Conservation (phyloP, 2,113 vertebrate genomes). For the Synchiropus splendidus region DNA sequence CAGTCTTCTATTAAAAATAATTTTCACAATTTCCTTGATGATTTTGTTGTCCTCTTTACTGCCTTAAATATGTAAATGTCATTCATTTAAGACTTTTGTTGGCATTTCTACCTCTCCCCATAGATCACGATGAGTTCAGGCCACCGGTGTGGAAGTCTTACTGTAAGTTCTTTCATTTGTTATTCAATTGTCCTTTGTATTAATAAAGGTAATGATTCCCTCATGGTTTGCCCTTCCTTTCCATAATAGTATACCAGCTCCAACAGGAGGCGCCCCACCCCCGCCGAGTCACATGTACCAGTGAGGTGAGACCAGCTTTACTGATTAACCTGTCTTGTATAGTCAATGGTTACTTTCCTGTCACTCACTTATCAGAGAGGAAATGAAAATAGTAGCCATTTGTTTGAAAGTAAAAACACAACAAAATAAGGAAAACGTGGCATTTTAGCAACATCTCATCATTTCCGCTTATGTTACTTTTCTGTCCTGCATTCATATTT, state of each 20-base stretch:
- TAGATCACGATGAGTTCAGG: slow-evolving; percentile 64
- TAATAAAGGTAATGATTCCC: neutral
- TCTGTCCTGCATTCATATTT: too few species aligned
- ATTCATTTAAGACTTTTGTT: too few species aligned
- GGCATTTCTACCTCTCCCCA: slow-evolving; percentile 12
- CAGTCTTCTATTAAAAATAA: too few species aligned
- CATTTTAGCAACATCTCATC: too few species aligned
- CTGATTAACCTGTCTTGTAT: neutral
- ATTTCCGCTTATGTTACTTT: too few species aligned
- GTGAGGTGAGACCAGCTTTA: slow-evolving; percentile 51
- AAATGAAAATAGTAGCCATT: too few species aligned
- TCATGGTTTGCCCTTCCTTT: slow-evolving; percentile 5
- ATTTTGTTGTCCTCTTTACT: too few species aligned
- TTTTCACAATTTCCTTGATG: too few species aligned
- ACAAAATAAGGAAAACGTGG: too few species aligned
- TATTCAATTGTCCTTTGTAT: neutral
- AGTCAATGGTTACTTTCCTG: neutral
- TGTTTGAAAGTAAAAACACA: too few species aligned
- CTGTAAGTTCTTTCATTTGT: slow-evolving; percentile 35
- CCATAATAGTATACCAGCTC: slow-evolving; percentile 85
- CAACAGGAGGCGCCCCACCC: slow-evolving; percentile 98
- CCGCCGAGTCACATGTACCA: slow-evolving; percentile 69
- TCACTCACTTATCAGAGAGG: too few species aligned
- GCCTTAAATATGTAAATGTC: too few species aligned
- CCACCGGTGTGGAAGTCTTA: slow-evolving; percentile 65